A percentile compares a stretch with the other conserved stretches of the same genome.
phyloP scores from a whole-genome alignment of 23 tunicate genomes.

The Styela plicata region DNA sequence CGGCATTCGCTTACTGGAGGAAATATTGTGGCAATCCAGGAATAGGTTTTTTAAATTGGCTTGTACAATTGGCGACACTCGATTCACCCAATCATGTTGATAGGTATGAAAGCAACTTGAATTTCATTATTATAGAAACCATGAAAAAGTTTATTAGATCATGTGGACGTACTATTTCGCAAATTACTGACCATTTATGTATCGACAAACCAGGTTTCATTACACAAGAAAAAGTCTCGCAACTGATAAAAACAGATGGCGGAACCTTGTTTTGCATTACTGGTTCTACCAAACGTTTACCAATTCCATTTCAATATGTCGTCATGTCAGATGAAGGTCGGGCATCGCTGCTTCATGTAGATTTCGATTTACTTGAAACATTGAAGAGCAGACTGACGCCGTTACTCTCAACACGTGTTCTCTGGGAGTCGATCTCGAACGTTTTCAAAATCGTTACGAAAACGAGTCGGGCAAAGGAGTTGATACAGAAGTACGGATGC shows the following conservation, averaged over 20 bases:
- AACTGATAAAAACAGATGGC: background rate
- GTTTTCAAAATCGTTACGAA: background rate
- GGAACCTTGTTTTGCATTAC: background rate
- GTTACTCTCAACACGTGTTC: background rate
- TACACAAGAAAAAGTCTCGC: background rate
- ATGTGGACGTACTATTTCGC: background rate
- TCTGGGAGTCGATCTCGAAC: background rate
- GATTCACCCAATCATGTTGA: background rate
- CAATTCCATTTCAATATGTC: background rate
- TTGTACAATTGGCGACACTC: background rate
- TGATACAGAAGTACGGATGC: background rate
- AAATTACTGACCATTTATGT: conserved; percentile 1
- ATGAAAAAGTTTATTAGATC: background rate
- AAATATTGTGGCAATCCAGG: background rate
- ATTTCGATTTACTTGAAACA: background rate
- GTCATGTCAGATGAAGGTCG: background rate
- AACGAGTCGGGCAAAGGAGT: background rate
- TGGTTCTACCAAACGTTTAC: background rate
- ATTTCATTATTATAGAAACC: background rate
- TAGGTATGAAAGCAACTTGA: background rate
- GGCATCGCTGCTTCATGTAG: background rate
- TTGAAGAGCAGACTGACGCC: background rate
- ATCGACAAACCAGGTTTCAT: conserved; percentile 11
- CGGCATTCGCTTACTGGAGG: background rate
- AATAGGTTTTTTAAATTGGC: conserved; percentile 1